Evolutionary conservation across 2,888 invertebrate species (phyloP).

Genomic region (Caenorhabditis doughertyi): DNA sequence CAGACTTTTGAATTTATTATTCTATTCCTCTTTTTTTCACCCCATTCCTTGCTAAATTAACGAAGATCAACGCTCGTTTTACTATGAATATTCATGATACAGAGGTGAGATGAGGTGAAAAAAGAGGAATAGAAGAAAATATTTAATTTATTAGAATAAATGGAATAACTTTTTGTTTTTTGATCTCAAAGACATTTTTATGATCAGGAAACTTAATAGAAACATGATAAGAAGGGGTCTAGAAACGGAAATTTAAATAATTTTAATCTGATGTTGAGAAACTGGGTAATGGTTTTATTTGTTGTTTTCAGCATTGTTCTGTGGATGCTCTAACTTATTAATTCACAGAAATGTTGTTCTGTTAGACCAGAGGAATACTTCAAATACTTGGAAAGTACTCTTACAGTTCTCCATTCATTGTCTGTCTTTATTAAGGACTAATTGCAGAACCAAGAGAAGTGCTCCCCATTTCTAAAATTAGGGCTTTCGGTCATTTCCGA

Average conservation of each 20-base stretch:
- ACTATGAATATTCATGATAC: constrained; percentile 52
- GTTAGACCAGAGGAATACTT: not conserved
- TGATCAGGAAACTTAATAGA: constrained; percentile 12
- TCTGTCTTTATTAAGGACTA: not conserved
- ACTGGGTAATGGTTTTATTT: no score
- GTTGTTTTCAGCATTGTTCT: no score
- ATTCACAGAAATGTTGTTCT: no score
- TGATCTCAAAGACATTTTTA: not conserved
- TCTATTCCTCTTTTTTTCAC: constrained; percentile 4
- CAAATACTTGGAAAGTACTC: not conserved
- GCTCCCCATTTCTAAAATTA: constrained; percentile 11
- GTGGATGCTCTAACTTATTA: no score
- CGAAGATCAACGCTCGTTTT: constrained; percentile 23
- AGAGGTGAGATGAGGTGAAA: constrained; percentile 21
- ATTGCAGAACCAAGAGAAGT: no score
- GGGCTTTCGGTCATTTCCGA: constrained; percentile 3
- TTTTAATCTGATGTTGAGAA: no score
- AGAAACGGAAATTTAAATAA: not conserved
- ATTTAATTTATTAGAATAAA: constrained; percentile 31
- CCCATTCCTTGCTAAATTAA: not conserved
- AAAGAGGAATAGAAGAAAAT: not conserved
- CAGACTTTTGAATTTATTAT: not conserved
- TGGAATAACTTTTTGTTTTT: constrained; percentile 29
- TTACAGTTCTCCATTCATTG: not conserved
- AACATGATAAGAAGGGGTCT: not conserved